Evolutionary conservation across 2,888 invertebrate genomes (phyloP).

Genomic region (Abrostola triplasia): DNA sequence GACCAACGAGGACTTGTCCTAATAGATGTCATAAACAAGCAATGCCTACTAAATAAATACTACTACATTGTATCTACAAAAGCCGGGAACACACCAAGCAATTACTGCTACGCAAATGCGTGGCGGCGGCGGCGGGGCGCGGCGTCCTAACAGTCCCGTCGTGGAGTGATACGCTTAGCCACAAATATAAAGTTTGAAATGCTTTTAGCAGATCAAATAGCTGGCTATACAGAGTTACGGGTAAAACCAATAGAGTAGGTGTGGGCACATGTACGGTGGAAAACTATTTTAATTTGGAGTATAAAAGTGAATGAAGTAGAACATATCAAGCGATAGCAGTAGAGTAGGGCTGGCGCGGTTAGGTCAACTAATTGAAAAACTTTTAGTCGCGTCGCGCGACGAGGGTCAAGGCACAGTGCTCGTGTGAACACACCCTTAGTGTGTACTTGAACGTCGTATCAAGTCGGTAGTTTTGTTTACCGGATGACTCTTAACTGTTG

Average conservation of each 20-base stretch:
- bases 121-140: neutral
- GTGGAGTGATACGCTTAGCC: slow-evolving; percentile 14
- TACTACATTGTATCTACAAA: neutral
- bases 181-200: slow-evolving; percentile 55
- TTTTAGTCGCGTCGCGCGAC: slow-evolving; percentile 68
- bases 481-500: neutral
- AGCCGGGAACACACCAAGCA: neutral
- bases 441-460: neutral
- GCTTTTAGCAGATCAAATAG: slow-evolving; percentile 66
- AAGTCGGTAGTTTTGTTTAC: neutral
- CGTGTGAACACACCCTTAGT: slow-evolving; percentile 46
- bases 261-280: slow-evolving; percentile 56
- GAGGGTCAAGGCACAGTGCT: slow-evolving; percentile 48
- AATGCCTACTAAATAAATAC: neutral
- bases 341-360: slow-evolving; percentile 51
- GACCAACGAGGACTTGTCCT: too few species aligned
- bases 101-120: too few species aligned
- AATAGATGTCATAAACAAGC: too few species aligned
- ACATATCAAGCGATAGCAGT: slow-evolving; percentile 54
- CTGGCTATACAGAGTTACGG: slow-evolving; percentile 18
- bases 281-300: slow-evolving; percentile 82
- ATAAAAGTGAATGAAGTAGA: slow-evolving; percentile 66
- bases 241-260: slow-evolving; percentile 57
- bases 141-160: neutral
- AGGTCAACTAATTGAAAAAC: slow-evolving; percentile 84